Evolutionary conservation across 2,797 vertebrate genomes (phyloP), one percentile per base, ranked within the genome.

Genomic region (Garrulus glandarius): DNA sequence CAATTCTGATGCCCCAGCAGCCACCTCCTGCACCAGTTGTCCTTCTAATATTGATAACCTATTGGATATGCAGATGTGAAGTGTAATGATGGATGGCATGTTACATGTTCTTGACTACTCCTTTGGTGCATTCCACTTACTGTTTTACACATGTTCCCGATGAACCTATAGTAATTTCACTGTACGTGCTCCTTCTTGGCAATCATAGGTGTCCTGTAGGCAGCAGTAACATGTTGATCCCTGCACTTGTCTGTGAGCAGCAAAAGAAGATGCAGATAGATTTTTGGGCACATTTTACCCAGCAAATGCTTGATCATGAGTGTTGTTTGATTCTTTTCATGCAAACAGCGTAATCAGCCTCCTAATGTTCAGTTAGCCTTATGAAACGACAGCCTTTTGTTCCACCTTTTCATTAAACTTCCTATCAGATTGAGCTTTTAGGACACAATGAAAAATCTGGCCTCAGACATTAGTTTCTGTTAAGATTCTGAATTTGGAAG

Each of bases 401-500:
- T 90, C 82, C 39, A 89, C 61, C 36, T 89, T 89, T 85, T 84
- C 77, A 79, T 88, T 86, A 81, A 19, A 78, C 56, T 92, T 94
- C 63, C 1, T 92, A 87, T 92, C 88, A 87, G 83, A 91, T 94
- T 29, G n/a, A 94, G 77, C 74, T 92, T 92, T 71, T 50, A 69
- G 43, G 57, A 69, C n/a, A 92, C 88, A 87, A 69, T 89, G 74
- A 46, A 82, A 88, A 81, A 88, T 68, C 53, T 81, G 24, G 36
- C 50, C 57, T 94, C 81, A 87, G 77, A 89, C 39, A 53, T 87
- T 63, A 57, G 39, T 75, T 93, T 84, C 74, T 84, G 41, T 74
- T 84, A 78, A 71, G 85, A 79, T 70, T 72, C 69, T 89, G 88
- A 69, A 71, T 91, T 78, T 86, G 85, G 56, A 93, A 93, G 55